Conservation (phyloP, 2,797 vertebrate genomes). For the Tympanoctomys barrerae region DNA sequence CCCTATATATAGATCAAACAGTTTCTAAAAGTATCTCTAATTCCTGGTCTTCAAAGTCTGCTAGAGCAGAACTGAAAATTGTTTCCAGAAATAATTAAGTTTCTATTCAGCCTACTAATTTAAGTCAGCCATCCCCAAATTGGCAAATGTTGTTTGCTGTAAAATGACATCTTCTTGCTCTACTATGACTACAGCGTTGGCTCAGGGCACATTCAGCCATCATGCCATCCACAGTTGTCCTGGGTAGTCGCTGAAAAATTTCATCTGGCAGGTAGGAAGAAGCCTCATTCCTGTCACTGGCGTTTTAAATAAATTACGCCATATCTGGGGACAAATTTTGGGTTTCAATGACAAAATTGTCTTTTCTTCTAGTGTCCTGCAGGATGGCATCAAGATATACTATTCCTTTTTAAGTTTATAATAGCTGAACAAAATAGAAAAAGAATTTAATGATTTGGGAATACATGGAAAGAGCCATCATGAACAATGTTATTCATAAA, state of each 20-base stretch:
- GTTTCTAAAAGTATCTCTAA: conserved; percentile 79
- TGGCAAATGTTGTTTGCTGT: conserved; percentile 48
- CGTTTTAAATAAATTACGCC: conserved; percentile 18
- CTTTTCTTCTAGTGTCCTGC: neutral
- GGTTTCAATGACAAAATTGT: conserved; percentile 42
- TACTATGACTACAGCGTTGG: neutral
- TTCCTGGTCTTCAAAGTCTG: conserved; percentile 80
- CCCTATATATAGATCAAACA: conserved; percentile 79
- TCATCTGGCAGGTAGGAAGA: neutral
- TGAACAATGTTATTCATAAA: neutral
- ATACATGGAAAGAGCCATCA: neutral
- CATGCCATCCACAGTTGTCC: neutral
- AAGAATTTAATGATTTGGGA: neutral
- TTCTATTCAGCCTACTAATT: conserved; percentile 78
- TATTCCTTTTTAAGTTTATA: neutral
- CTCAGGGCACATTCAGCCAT: conserved; percentile 1
- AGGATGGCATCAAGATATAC: neutral
- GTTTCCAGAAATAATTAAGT: conserved; percentile 79
- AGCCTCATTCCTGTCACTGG: neutral
- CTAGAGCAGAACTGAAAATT: conserved; percentile 73
- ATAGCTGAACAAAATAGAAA: conserved; percentile 17
- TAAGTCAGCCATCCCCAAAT: conserved; percentile 74
- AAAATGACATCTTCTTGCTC: conserved; percentile 60
- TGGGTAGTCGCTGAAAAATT: neutral
- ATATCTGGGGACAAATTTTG: conserved; percentile 8